A percentile compares a stretch with the other conserved stretches of the same genome.
These are phyloP conservation scores for Pyralis farinalis DNA, from an alignment of 2,888 invertebrate species.

Conservation along the genomic window DNA sequence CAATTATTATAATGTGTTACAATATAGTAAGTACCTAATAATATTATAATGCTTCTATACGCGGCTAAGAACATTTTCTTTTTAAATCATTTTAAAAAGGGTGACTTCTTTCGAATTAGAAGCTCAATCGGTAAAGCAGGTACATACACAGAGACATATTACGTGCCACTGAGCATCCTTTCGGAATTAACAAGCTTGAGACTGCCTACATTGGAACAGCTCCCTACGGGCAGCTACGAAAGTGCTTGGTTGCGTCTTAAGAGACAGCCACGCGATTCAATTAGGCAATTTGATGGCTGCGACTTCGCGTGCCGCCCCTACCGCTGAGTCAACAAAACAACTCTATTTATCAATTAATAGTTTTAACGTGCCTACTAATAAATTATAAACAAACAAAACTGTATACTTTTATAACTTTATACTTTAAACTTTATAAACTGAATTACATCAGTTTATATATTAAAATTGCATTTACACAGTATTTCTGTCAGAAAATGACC, in stretches of 20 bases:
- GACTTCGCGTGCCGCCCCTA: conserved; percentile 40
- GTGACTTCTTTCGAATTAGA: background rate
- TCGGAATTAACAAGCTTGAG: conserved; percentile 42
- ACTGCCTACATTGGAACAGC: conserved; percentile 36
- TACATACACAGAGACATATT: conserved; percentile 17
- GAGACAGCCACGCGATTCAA: conserved; percentile 50
- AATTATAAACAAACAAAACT: too few species aligned
- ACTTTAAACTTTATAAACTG: too few species aligned
- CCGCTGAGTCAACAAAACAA: conserved; percentile 27
- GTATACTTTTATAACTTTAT: too few species aligned
- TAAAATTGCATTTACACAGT: too few species aligned
- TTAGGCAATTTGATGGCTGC: conserved; percentile 56
- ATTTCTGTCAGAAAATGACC: too few species aligned
- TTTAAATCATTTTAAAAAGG: too few species aligned
- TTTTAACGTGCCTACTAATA: too few species aligned
- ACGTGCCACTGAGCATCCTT: conserved; percentile 38
- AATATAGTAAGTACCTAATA: too few species aligned
- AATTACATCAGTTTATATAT: too few species aligned
- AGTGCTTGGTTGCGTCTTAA: conserved; percentile 21
- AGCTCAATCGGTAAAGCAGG: background rate
- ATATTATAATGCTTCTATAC: too few species aligned
- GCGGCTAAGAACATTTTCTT: too few species aligned
- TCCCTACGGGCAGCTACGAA: conserved; percentile 31
- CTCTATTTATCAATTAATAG: background rate
- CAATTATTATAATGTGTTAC: too few species aligned